Evolutionary conservation across 2,113 vertebrate genomes (phyloP).

Genomic region (Misgurnus mizolepis): DNA sequence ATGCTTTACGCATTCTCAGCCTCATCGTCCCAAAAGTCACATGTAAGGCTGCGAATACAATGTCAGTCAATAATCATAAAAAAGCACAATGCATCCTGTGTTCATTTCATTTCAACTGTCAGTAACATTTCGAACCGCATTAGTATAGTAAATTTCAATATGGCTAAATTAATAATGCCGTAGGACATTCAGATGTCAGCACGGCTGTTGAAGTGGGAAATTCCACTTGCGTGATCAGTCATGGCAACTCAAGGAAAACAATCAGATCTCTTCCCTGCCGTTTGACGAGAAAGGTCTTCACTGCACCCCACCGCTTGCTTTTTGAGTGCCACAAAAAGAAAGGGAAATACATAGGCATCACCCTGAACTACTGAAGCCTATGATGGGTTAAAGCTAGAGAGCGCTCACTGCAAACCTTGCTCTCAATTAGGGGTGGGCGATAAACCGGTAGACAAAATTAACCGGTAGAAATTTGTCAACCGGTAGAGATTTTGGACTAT

Average conservation of each 20-base stretch:
- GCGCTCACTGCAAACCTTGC: too few species aligned
- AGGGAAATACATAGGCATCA: background rate
- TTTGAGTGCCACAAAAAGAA: background rate
- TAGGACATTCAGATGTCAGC: background rate
- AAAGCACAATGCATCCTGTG: too few species aligned
- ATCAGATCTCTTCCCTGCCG: background rate
- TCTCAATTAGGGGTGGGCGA: too few species aligned
- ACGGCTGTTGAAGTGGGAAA: background rate
- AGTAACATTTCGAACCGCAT: background rate
- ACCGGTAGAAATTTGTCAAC: too few species aligned
- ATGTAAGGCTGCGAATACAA: conserved; percentile 79
- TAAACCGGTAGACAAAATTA: too few species aligned
- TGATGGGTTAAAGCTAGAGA: background rate
- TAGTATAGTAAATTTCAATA: background rate
- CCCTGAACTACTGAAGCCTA: background rate
- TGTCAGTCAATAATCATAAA: background rate
- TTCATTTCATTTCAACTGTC: background rate
- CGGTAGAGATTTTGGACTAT: too few species aligned
- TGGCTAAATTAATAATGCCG: background rate
- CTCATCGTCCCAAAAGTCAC: conserved; percentile 89
- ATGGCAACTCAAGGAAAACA: conserved; percentile 21
- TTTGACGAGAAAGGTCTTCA: conserved; percentile 13
- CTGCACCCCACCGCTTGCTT: background rate
- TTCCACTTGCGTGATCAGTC: background rate
- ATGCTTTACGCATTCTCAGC: conserved; percentile 96